Evolutionary conservation across 2,797 vertebrate species (phyloP).

Genomic region (Poecilia picta): DNA sequence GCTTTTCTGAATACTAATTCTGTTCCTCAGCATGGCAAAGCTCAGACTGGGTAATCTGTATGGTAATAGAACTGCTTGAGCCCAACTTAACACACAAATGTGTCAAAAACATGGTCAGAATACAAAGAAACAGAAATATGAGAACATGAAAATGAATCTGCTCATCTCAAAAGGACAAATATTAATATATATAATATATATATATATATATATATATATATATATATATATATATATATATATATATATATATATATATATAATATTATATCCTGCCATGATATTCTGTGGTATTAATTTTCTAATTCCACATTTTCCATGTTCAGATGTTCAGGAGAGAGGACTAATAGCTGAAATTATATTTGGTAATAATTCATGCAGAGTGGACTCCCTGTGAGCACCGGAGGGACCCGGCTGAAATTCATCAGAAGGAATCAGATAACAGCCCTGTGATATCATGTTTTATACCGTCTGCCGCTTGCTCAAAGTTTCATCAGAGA

Average conservation of each 20-base stretch:
- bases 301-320: conserved; percentile 86
- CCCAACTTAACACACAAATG: conserved; percentile 86
- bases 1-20: conserved; percentile 74
- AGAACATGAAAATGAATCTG: conserved; percentile 85
- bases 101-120: conserved; percentile 82
- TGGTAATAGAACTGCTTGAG: conserved; percentile 83
- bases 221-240: no score
- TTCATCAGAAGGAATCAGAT: conserved; percentile 91
- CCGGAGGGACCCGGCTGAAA: conserved; percentile 86
- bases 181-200: no score
- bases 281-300: conserved; percentile 91
- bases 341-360: conserved; percentile 95
- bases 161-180: conserved; percentile 22
- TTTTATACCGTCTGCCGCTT: conserved; percentile 87
- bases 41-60: conserved; percentile 81
- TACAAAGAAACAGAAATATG: conserved; percentile 70
- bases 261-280: conserved; percentile 72
- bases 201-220: no score
- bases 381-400: conserved; percentile 88
- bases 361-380: conserved; percentile 96
- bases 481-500: conserved; percentile 84
- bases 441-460: conserved; percentile 88
- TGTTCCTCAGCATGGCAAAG: conserved; percentile 62
- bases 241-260: no score
- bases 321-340: conserved; percentile 91